Conservation (phyloP, 2,113 vertebrate genomes). For the Neolamprologus modestus region DNA sequence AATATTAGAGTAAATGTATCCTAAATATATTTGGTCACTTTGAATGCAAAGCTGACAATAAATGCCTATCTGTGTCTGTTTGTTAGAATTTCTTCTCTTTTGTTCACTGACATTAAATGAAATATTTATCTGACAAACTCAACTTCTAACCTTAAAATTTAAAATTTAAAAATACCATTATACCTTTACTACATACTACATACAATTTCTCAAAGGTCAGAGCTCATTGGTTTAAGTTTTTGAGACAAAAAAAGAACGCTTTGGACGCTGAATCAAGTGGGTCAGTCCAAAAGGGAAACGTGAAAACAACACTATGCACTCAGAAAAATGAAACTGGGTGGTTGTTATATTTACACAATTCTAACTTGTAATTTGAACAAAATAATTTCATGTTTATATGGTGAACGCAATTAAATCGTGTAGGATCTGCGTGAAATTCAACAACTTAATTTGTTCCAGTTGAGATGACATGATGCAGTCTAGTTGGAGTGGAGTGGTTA, state of each 20-base stretch:
- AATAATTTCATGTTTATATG: background rate
- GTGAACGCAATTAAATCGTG: fast-evolving
- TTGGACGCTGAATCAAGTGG: fast-evolving
- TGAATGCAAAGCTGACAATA: background rate
- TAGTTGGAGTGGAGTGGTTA: background rate
- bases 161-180: background rate
- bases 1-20: background rate
- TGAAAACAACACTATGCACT: fast-evolving
- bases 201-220: background rate
- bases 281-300: background rate
- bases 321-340: fast-evolving
- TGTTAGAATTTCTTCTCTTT: background rate
- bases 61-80: background rate
- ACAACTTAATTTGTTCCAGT: background rate
- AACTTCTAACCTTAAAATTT: background rate
- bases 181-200: background rate
- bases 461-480: background rate
- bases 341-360: background rate
- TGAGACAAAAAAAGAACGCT: background rate
- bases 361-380: background rate
- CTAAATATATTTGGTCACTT: background rate
- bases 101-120: background rate
- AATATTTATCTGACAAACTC: background rate
- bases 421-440: background rate
- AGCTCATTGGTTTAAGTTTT: background rate